These are phyloP conservation scores for Rhimphoctona megacephalus DNA, from an alignment of 2,888 invertebrate genomes.

Conservation along the genomic window DNA sequence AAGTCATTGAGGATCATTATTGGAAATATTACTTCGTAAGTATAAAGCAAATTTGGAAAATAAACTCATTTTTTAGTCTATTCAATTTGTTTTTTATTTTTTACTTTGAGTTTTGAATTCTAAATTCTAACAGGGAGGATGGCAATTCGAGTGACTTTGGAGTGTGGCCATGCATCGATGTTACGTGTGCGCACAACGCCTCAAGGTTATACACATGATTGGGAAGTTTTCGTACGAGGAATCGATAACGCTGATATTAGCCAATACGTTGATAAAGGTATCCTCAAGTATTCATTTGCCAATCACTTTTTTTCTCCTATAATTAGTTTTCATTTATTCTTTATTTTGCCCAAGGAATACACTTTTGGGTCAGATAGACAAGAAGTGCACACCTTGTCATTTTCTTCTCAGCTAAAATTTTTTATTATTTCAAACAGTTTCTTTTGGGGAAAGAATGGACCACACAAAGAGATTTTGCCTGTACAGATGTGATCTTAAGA, in stretches of 20 bases:
- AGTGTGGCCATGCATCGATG: slow-evolving; percentile 96
- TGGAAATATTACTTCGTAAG: slow-evolving; percentile 62
- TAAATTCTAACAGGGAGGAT: slow-evolving; percentile 83
- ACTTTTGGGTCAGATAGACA: not conserved
- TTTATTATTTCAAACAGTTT: not conserved
- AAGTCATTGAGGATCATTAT: slow-evolving; percentile 58
- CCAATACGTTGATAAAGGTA: slow-evolving; percentile 94
- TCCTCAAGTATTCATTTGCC: too few relatives aligned
- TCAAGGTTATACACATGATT: slow-evolving; percentile 98
- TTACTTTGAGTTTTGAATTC: not conserved
- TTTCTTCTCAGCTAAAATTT: not conserved
- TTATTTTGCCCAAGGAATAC: not conserved
- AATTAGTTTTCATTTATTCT: not conserved
- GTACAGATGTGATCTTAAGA: too few relatives aligned
- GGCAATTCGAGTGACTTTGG: slow-evolving; percentile 93
- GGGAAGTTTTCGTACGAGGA: slow-evolving; percentile 97
- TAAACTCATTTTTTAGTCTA: not conserved
- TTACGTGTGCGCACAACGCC: slow-evolving; percentile 92
- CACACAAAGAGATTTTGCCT: too few relatives aligned
- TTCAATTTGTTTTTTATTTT: not conserved
- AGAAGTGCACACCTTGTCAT: too few relatives aligned
- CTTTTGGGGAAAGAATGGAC: too few relatives aligned
- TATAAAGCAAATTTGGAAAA: slow-evolving; percentile 7
- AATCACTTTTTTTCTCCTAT: not conserved
- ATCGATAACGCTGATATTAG: slow-evolving; percentile 94